Percentiles rank a stretch among this genome's conserved stretches.
Evolutionary conservation across 2,888 invertebrate species (phyloP).

Genomic region (Prosopocoilus inquinatus): DNA sequence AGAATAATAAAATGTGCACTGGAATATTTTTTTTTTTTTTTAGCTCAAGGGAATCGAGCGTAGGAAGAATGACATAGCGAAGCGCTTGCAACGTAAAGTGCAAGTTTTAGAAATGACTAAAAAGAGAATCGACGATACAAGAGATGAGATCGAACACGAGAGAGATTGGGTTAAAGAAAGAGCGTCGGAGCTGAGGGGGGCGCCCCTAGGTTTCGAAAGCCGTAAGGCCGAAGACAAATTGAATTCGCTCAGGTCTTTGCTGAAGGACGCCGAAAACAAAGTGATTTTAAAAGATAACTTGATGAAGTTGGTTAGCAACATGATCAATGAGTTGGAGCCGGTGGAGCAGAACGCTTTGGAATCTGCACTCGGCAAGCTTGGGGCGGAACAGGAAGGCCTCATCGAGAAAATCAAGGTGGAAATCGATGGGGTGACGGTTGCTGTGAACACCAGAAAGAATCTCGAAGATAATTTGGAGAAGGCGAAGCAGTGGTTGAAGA

Average conservation of each 20-base stretch:
- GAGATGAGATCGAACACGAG: conserved; percentile 75
- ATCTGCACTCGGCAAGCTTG: conserved; percentile 67
- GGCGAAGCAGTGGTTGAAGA: conserved; percentile 77
- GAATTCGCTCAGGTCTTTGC: conserved; percentile 67
- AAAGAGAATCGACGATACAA: conserved; percentile 78
- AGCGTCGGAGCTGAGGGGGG: conserved; percentile 64
- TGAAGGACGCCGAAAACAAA: conserved; percentile 84
- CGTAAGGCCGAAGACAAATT: conserved; percentile 74
- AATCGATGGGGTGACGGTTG: conserved; percentile 68
- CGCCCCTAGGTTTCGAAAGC: conserved; percentile 73
- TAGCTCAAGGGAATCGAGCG: conserved; percentile 79
- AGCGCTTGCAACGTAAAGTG: conserved; percentile 78
- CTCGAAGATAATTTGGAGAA: conserved; percentile 77
- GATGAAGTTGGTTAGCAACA: conserved; percentile 78
- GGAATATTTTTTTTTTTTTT: conserved; percentile 29
- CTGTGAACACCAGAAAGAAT: conserved; percentile 70
- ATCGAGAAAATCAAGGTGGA: conserved; percentile 69
- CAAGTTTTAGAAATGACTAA: conserved; percentile 82
- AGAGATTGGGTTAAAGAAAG: conserved; percentile 79
- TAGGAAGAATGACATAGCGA: conserved; percentile 78
- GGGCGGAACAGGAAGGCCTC: conserved; percentile 73
- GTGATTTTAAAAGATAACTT: conserved; percentile 78
- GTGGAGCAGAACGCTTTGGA: conserved; percentile 80
- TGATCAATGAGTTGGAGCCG: conserved; percentile 82
- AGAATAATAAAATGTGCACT: too few species aligned